phyloP scores from a whole-genome alignment of 2,797 vertebrate species.

The Protosalanx chinensis region DNA sequence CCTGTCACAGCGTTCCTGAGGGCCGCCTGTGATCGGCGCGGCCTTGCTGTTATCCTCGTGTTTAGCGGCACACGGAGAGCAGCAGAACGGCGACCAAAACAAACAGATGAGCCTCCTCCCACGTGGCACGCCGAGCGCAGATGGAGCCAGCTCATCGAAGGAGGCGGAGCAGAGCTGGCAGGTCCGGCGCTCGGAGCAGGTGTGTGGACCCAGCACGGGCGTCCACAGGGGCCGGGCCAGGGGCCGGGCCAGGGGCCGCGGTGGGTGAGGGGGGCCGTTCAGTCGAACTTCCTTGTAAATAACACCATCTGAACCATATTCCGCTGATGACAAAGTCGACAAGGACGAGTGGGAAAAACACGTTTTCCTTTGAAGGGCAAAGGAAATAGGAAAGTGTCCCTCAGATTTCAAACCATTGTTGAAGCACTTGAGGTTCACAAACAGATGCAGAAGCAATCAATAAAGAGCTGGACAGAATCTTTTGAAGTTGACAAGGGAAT shows the following conservation, averaged over 20 bases:
- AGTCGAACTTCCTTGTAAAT: no score
- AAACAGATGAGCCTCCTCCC: conserved; percentile 70
- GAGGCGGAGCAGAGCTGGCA: conserved; percentile 57
- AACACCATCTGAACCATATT: no score
- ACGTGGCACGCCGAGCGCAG: conserved; percentile 53
- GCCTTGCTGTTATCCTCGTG: conserved; percentile 46
- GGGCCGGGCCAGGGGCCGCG: background rate
- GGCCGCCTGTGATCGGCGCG: conserved; percentile 59
- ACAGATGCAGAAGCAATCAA: conserved; percentile 53
- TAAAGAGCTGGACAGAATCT: conserved; percentile 50
- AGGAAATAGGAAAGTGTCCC: conserved; percentile 35
- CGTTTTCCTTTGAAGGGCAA: background rate
- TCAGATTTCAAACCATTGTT: conserved; percentile 33
- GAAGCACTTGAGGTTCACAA: conserved; percentile 45
- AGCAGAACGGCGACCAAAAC: conserved; percentile 63
- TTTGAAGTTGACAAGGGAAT: conserved; percentile 51
- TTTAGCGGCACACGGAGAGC: conserved; percentile 58
- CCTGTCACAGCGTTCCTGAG: conserved; percentile 45
- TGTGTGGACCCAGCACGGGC: conserved; percentile 64
- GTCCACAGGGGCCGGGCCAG: conserved; percentile 12
- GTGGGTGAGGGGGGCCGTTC: conserved; percentile 11
- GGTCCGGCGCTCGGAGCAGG: conserved; percentile 57
- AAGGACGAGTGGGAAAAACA: background rate
- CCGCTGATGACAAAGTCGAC: no score
- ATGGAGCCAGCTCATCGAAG: conserved; percentile 65